These are phyloP conservation scores for Microtus oregoni DNA, from an alignment of 2,113 vertebrate genomes.

Conservation along the genomic window DNA sequence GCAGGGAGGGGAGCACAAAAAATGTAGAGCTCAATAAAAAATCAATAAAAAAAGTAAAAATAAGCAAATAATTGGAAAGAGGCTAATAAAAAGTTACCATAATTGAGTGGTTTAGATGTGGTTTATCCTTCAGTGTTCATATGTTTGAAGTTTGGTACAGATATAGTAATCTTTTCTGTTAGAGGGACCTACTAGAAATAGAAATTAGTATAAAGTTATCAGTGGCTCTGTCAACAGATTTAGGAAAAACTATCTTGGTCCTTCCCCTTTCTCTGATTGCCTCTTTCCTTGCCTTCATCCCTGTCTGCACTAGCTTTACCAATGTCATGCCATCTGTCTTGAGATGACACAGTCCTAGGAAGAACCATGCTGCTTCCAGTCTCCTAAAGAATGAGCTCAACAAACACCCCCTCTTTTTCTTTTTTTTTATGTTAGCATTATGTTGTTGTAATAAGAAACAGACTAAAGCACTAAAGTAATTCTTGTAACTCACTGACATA, in stretches of 20 bases:
- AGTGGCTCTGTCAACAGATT: not conserved
- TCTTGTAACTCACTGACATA: not conserved
- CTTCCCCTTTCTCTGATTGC: not conserved
- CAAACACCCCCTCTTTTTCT: not conserved
- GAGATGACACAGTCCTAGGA: not conserved
- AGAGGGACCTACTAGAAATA: not conserved
- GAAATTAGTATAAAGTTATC: not conserved
- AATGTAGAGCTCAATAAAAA: too few species aligned
- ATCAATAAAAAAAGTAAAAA: not conserved
- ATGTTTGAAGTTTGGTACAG: not conserved
- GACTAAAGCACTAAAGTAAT: not conserved
- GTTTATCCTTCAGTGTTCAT: not conserved
- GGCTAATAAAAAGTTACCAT: not conserved
- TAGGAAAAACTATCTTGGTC: accelerated
- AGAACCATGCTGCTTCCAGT: not conserved
- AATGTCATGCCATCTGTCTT: not conserved
- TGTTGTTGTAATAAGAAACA: not conserved
- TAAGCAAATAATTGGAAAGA: not conserved
- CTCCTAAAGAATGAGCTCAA: not conserved
- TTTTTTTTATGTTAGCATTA: too few species aligned
- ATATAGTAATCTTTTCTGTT: not conserved
- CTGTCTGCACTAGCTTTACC: not conserved
- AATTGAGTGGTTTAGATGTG: not conserved
- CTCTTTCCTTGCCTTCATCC: not conserved
- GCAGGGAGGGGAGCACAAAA: too few species aligned